These are phyloP conservation scores for Rhincodon typus DNA, from an alignment of 2,797 vertebrate species.

Conservation along the genomic window DNA sequence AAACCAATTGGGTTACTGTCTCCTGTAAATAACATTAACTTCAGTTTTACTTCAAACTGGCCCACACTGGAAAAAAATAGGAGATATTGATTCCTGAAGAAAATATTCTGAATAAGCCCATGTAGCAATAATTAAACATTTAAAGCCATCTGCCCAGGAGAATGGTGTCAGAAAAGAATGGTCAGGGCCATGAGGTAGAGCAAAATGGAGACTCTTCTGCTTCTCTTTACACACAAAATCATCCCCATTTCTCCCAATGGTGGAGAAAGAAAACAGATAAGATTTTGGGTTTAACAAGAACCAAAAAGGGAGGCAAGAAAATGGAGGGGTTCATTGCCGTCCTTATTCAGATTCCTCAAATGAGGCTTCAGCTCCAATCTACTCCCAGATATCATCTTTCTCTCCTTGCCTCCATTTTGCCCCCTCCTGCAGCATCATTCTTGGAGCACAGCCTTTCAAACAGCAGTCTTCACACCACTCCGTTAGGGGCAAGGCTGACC, in stretches of 20 bases:
- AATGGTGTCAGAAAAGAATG: neutral
- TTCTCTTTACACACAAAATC: too few species aligned
- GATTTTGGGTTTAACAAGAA: neutral
- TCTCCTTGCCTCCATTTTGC: neutral
- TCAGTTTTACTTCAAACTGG: neutral
- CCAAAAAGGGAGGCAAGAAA: neutral
- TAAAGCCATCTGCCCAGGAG: neutral
- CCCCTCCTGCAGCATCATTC: too few species aligned
- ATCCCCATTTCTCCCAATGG: neutral
- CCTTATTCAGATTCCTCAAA: too few species aligned
- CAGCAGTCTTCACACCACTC: neutral
- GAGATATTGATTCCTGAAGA: neutral
- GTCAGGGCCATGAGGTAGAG: neutral
- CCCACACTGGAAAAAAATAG: neutral
- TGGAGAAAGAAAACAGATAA: too few species aligned
- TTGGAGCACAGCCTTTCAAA: neutral
- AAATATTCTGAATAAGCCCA: neutral
- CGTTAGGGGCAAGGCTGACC: neutral
- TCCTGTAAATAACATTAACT: neutral
- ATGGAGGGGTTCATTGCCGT: neutral
- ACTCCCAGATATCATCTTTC: neutral
- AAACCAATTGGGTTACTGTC: neutral
- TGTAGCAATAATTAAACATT: neutral
- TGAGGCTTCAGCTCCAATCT: neutral
- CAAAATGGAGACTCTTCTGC: neutral